Evolutionary conservation across 2,797 vertebrate genomes (phyloP), one percentile per base, ranked within the genome.

Genomic region (Ctenopoma kingsleyae): DNA sequence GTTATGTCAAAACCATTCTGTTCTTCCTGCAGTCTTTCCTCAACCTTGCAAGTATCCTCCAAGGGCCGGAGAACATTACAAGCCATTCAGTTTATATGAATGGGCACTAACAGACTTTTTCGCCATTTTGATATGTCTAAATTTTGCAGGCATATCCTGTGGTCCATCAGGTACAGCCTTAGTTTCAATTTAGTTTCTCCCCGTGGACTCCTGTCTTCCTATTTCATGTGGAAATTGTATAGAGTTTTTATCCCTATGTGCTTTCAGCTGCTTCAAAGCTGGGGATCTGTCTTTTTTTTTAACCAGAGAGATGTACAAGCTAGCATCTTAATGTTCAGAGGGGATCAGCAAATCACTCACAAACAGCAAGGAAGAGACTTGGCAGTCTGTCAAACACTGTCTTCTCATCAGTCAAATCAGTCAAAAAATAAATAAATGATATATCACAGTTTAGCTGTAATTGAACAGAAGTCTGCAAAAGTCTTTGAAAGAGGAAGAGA

Each of bases 91-190:
- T 96, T 95, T 95, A 95, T 95, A 96, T 96, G 97, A 97, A 96
- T 95, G 96, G 97, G 95, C 96, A 97, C 96, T 94, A 94, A 96
- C 98, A 99, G 97, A 96, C 96, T 94, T 96, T 98, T 99, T 98
- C 93, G 92, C 96, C 96, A 97, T 98, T 97, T 94, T 90, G 90
- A 95, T 94, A 91, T 89, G 95, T 96, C 96, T 95, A 95, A 94
- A 96, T 98, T 92, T 95, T 97, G 96, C 98, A 99, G 97, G 95
- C 96, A 97, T 92, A 97, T 99, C 98, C 98, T 98, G 98, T 97
- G 96, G 95, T 94, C 97, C 93, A 94, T 95, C 94, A 92, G 93
- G 91, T 96, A 96, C 98, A 99, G 98, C 95, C 97, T 96, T 96
- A 95, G 95, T 97, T 99, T 99, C 97, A 98, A 98, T 99, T 99